These are phyloP conservation scores for Mus minutoides DNA, from an alignment of 2,797 vertebrate genomes.

Conservation along the genomic window DNA sequence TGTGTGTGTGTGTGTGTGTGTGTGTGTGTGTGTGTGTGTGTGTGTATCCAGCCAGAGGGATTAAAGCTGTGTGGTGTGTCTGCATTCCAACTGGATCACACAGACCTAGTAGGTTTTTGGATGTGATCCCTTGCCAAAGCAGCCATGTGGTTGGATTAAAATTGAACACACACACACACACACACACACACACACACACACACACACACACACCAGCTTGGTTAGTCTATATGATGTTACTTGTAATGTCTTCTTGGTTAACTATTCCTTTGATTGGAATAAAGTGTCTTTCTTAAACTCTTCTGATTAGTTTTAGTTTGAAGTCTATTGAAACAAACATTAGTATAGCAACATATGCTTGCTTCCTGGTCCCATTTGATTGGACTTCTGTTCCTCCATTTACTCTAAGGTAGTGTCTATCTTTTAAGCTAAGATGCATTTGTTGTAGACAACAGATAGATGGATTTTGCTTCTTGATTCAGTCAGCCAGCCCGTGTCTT, in stretches of 20 bases:
- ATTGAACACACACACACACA: no score
- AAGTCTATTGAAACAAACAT: not conserved
- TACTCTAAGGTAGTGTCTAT: not conserved
- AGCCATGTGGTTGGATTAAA: no score
- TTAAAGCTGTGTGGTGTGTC: no score
- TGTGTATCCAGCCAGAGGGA: no score
- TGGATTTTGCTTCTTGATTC: not conserved
- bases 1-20: no score
- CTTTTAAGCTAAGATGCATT: not conserved
- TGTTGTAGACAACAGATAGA: not conserved
- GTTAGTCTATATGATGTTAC: not conserved
- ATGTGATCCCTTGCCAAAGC: no score
- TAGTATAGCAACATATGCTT: not conserved
- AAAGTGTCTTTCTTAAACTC: not conserved
- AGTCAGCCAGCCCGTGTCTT: not conserved
- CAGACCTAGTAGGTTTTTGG: no score
- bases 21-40: no score
- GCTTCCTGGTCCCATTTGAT: not conserved
- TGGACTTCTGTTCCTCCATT: not conserved
- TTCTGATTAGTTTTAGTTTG: not conserved
- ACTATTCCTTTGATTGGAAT: not conserved
- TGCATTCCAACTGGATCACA: no score
- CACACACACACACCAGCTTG: not conserved
- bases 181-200: no score
- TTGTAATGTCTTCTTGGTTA: not conserved